A percentile compares a stretch with the other conserved stretches of the same genome.
Conservation (phyloP, 2,888 invertebrate genomes). For the Rotaria socialis region DNA sequence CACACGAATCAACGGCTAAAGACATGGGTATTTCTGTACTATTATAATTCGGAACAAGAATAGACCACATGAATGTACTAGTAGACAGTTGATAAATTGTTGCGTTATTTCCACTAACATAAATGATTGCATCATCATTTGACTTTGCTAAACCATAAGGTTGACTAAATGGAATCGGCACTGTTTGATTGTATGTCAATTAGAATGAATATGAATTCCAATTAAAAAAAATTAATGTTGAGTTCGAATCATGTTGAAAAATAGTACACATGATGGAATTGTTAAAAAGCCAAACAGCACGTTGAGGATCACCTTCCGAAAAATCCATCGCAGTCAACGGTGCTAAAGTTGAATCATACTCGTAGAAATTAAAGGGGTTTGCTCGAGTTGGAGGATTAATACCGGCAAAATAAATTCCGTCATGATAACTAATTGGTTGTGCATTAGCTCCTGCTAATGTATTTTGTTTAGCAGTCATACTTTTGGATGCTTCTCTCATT, state of each 20-base stretch:
- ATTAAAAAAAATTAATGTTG: neutral
- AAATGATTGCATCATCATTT: neutral
- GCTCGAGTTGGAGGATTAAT: neutral
- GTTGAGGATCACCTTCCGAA: slow-evolving; percentile 11
- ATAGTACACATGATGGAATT: neutral
- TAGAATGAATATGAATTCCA: neutral
- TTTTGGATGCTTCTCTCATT: neutral
- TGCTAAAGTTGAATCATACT: neutral
- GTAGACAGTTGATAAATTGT: neutral
- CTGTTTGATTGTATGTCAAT: neutral
- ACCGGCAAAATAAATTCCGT: neutral
- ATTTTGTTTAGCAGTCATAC: neutral
- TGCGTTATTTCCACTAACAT: neutral
- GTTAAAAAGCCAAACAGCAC: neutral
- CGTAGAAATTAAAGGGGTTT: neutral
- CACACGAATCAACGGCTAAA: neutral
- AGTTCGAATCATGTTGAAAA: neutral
- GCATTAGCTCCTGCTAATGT: neutral
- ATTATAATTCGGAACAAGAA: neutral
- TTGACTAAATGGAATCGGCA: neutral
- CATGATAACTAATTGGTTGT: neutral
- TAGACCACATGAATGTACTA: neutral
- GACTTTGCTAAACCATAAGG: neutral
- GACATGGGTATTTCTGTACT: neutral
- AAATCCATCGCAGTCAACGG: neutral